Conservation (phyloP, 1,140 invertebrate species). For the Hypsibius dujardini region DNA sequence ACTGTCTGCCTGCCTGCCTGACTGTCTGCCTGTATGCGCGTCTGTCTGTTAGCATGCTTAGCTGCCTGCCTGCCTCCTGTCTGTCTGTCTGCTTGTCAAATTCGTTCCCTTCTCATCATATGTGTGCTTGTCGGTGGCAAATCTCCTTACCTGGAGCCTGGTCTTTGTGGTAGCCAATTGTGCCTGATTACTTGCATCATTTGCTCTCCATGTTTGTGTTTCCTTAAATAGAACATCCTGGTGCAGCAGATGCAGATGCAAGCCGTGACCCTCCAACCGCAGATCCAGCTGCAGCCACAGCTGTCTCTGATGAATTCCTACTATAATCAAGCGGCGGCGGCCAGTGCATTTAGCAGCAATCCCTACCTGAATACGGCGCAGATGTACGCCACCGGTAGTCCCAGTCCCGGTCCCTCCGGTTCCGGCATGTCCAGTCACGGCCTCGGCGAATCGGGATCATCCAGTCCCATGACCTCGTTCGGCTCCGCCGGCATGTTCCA, state of each 20-base stretch:
- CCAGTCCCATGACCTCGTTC: background rate
- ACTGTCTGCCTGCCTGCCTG: too few relatives aligned
- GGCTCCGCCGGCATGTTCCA: background rate
- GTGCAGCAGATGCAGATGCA: conserved; percentile 89
- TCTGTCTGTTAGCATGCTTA: too few relatives aligned
- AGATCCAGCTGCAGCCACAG: conserved; percentile 40
- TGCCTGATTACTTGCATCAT: too few relatives aligned
- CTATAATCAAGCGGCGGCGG: background rate
- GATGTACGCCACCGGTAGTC: background rate
- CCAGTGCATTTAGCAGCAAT: background rate
- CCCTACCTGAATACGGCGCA: background rate
- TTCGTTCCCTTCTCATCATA: too few relatives aligned
- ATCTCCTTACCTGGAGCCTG: too few relatives aligned
- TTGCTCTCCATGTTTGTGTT: too few relatives aligned
- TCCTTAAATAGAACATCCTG: conserved; percentile 48
- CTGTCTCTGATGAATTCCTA: background rate
- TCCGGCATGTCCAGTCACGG: background rate
- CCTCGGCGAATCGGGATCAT: background rate
- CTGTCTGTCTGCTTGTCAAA: too few relatives aligned
- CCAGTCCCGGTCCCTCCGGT: conserved; percentile 11
- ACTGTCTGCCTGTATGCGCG: too few relatives aligned
- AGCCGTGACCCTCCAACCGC: conserved; percentile 36
- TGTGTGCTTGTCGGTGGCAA: too few relatives aligned
- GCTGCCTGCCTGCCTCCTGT: too few relatives aligned
- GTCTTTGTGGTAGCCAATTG: too few relatives aligned